Base-by-base conservation (phyloP, 2,113 vertebrate genomes). In the Pluvianellus socialis region DNA sequence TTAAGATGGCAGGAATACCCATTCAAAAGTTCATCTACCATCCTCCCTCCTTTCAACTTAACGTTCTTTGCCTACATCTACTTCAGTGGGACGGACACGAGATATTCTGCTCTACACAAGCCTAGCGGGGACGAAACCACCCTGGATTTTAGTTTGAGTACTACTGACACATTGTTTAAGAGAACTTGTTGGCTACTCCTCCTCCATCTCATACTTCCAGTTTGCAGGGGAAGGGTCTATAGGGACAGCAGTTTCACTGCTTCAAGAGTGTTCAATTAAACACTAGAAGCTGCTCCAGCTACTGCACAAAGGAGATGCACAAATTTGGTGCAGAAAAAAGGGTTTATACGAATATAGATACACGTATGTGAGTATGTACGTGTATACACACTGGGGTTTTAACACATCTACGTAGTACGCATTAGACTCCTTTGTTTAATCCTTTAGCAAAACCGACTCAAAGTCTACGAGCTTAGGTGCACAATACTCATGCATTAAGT, bases 131-230 rank as follows among this genome's bases (percentile, higher is more conserved):
- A 35, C n/a, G 77, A 63, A 35, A 73, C 3, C 24, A 1, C 28
- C 47, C 59, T 21, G n/a, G 22, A 63, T 45, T 86, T 71, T 18
- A 50, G n/a, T 6, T 0, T 10, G 10, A 44, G 18, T 62, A 9
- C 35, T 33, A 52, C 18, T 12, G 30, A 44, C 44, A 30, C 2
- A 0, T n/a, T 30, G 72, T 42, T 67, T 24, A 66, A 40, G 21
- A 76, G 20, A 71, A 24, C 6, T 21, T 56, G 14, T 12, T 42
- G 55, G 24, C 35, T 56, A 5, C 23, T 52, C 14, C 61, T 83
- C 47, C 47, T 35, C 2, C 0, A 5, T 40, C 38, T 53, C 55
- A 12, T 9, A 2, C 33, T 33, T 50, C 3, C 18, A 32, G 35
- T 19, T 42, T 14, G 20, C 65, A 82, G 35, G 27, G 6, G 23